A percentile compares a stretch with the other conserved stretches of the same genome.
Evolutionary conservation across 2,888 invertebrate species (phyloP).

Genomic region (Gerris lacustris): DNA sequence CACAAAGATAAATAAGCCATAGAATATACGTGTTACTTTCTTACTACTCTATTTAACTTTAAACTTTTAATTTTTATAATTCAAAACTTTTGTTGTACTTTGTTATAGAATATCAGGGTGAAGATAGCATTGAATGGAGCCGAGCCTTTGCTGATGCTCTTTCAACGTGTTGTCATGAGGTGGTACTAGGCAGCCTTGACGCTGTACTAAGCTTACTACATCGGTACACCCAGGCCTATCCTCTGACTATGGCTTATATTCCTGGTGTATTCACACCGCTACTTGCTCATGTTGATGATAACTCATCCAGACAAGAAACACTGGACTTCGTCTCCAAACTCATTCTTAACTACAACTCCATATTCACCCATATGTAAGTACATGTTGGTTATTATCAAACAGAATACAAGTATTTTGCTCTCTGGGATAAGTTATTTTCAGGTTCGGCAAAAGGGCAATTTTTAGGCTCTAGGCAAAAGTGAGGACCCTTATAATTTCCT

Average conservation of each 20-base stretch:
- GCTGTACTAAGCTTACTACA: slow-evolving; percentile 38
- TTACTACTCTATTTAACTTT: no score
- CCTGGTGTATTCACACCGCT: slow-evolving; percentile 29
- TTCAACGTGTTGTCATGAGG: slow-evolving; percentile 6
- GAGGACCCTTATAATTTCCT: no score
- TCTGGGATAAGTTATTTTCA: no score
- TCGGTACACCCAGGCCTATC: slow-evolving; percentile 34
- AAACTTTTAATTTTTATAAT: no score
- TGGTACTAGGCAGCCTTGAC: slow-evolving; percentile 33
- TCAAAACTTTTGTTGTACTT: not conserved
- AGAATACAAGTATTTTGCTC: no score
- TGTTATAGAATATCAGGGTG: slow-evolving; percentile 28
- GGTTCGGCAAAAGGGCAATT: no score
- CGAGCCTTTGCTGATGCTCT: slow-evolving; percentile 21
- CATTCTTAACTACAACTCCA: slow-evolving; percentile 25
- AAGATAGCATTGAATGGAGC: slow-evolving; percentile 28
- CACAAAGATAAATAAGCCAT: no score
- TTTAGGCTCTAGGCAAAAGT: no score
- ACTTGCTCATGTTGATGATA: slow-evolving; percentile 23
- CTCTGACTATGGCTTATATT: slow-evolving; percentile 29
- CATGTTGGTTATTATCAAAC: not conserved
- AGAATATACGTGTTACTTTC: no score
- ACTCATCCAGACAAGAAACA: slow-evolving; percentile 23
- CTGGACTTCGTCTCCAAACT: slow-evolving; percentile 25
- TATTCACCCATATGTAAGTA: slow-evolving; percentile 26